Percentiles rank a stretch among this genome's conserved stretches.
Evolutionary conservation across 2,113 vertebrate species (phyloP).

Genomic region (Cariama cristata): DNA sequence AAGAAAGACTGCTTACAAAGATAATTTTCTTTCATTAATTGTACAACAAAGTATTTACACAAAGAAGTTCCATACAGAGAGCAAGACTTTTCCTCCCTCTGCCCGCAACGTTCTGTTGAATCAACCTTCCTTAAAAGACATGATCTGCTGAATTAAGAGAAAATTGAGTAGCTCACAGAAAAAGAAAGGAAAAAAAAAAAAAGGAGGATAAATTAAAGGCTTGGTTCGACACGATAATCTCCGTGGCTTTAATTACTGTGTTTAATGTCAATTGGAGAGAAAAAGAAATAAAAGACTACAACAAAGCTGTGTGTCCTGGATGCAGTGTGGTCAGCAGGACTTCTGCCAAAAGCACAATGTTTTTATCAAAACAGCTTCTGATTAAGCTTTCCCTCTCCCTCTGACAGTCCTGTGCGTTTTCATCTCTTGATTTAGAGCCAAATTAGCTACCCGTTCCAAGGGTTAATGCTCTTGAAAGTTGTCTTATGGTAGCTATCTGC

Average conservation of each 20-base stretch:
- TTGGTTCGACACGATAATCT: conserved; percentile 48
- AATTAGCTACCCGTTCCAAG: neutral
- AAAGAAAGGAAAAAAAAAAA: neutral
- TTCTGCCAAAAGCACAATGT: conserved; percentile 23
- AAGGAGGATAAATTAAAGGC: neutral
- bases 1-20: conserved; percentile 47
- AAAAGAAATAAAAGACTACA: neutral
- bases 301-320: conserved; percentile 10
- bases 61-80: conserved; percentile 10
- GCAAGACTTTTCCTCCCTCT: neutral
- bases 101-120: neutral
- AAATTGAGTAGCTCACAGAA: neutral
- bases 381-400: conserved; percentile 10
- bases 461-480: neutral
- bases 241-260: conserved; percentile 42
- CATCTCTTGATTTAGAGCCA: conserved; percentile 6
- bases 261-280: conserved; percentile 18
- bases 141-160: conserved; percentile 26
- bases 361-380: conserved; percentile 30
- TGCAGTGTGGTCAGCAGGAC: neutral
- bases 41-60: neutral
- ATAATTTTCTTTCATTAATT: conserved; percentile 42
- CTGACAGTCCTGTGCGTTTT: neutral
- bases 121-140: conserved; percentile 8
- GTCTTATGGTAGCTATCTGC: neutral